Base-by-base conservation (phyloP, 2,888 invertebrate genomes). In the Eutolmus rufibarbis region DNA sequence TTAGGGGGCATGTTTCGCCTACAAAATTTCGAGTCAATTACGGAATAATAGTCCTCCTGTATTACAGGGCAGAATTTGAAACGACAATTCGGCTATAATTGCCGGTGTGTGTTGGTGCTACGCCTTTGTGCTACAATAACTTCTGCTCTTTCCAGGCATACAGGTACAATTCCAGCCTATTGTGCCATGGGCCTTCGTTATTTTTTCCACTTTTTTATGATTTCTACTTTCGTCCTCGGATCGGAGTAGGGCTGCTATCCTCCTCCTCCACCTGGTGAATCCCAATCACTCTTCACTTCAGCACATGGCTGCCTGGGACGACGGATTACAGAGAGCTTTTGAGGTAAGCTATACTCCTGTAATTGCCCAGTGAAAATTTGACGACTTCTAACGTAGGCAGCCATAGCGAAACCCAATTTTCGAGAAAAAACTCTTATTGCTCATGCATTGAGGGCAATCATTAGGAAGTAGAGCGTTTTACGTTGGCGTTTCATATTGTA, bases 21-120 rank as follows among this genome's bases (percentile, higher is more conserved):
- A 84, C 84, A 74, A 84, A 84, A 84, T 84, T 74, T 74, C 74
- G 74, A 84, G 66, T 84, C 84, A 74, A 84, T 84, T 84, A 84
- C 84, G 43, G 19, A 84, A 84, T 84, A 84, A 84, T 84, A 40
- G 84, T 37, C 19, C 37, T 34, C 40, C 40, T 12, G 40, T 40
- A 84, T 74, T 74, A 84, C 57, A 40, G 66, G 74, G 40, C 23
- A 84, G 43, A 66, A 74, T 84, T 84, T 84, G 84, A 84, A 84
- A 84, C 66, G 84, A 46, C 84, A 84, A 66, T 66, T 84, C 23
- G 66, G 23, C 40, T 37, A 16, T 84, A 84, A 84, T 84, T 74
- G 74, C 84, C 74, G 74, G 84, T 84, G 84, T 84, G 74, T 40
- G 74, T 74, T 66, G 84, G 81, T 56, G 9, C 46, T 66, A 28